Evolutionary conservation across 2,113 vertebrate species (phyloP).

Genomic region (Alectura lathami): DNA sequence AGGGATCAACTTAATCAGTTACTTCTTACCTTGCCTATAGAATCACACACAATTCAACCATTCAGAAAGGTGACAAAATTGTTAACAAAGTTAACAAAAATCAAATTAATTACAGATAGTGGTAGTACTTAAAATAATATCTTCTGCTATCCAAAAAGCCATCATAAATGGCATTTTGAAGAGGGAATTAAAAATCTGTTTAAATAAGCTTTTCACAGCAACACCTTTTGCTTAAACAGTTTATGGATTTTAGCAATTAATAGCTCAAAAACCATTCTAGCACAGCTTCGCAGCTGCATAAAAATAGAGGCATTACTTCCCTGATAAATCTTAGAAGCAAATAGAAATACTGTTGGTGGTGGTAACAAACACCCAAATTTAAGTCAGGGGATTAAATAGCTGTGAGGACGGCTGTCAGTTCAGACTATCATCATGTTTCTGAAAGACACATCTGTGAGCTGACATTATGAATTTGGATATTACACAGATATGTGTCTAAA

Average conservation of each 20-base stretch:
- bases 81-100: not conserved
- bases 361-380: not conserved
- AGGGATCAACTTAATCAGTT: not conserved
- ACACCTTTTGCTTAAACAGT: not conserved
- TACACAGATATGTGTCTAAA: not conserved
- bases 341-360: not conserved
- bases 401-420: not conserved
- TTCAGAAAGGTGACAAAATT: not conserved
- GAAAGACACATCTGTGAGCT: not conserved
- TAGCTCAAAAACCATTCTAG: not conserved
- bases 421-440: not conserved
- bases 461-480: not conserved
- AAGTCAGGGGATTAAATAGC: not conserved
- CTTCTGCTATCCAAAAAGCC: not conserved
- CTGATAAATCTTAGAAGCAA: not conserved
- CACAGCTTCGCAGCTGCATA: not conserved
- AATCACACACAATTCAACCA: not conserved
- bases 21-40: not conserved
- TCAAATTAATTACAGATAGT: not conserved
- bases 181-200: not conserved
- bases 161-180: not conserved
- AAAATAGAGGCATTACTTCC: not conserved
- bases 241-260: not conserved
- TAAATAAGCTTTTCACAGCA: not conserved
- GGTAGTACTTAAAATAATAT: not conserved